Evolutionary conservation across 64 coral and sea anemone genomes (phyloP), one percentile per base, ranked within the genome.

Genomic region (Montipora efflorescens): DNA sequence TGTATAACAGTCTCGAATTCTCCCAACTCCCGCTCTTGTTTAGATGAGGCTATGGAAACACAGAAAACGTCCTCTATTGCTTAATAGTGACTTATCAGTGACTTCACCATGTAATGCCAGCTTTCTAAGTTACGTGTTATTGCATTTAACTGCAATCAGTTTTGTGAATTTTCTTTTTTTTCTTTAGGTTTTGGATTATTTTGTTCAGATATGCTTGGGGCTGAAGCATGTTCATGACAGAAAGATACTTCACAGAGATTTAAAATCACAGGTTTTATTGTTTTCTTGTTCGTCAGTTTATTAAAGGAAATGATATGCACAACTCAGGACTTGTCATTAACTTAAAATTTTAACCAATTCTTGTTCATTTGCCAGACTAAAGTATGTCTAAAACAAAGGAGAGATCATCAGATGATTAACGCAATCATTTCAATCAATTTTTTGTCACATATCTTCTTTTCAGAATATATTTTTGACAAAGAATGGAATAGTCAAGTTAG

Each of bases 211-310:
- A 78, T 89, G 87, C 75, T 67, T 96, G 71, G 98, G 87, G 0
- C 43, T 99, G 21, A 99, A 99, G 69, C 98, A 99, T 83, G 98
- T 99, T n/a, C 98, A 99, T 87, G 98, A 99, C 74, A 96, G 98
- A 25, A 99, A 99, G 76, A 99, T 99, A 48, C 76, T 99, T 58
- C 98, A 99, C 74, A 89, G 98, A 45, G 98, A 99, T 90, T 89
- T 99, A 48, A 99, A 99, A 61, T 96, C 98, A 76, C 98, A 99
- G 98, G 98, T 99, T 36, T 77, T 48, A 16, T 45, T 15, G 4
- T 10, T 8, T 70, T 11, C 4, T 64, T 64, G 9, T 64, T 23
- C 21, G 11, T 57, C 53, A 57, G 53, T 57, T 57, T 57, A 8
- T 4, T 4, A 12, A 16, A 14, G 13, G 9, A 16, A 64, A 12